Conservation (phyloP, 53 echinoderm and acorn worm genomes). For the Antedon mediterranea region DNA sequence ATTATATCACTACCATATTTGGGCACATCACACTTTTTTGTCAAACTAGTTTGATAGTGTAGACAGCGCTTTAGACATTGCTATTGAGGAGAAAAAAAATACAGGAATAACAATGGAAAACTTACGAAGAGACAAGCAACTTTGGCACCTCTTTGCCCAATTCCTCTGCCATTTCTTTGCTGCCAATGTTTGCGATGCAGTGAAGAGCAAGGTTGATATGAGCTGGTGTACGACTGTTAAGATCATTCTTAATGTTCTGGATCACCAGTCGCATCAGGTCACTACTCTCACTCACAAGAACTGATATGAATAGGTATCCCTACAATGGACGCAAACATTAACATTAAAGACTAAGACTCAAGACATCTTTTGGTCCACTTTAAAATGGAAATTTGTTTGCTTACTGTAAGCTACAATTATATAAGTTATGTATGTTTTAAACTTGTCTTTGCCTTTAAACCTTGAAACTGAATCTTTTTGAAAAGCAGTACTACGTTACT, state of each 20-base stretch:
- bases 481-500: too few relatives aligned
- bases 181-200: conserved; percentile 98
- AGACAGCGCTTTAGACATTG: too few relatives aligned
- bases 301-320: conserved; percentile 97
- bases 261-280: conserved; percentile 79
- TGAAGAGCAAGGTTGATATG: conserved; percentile 91
- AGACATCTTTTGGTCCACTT: too few relatives aligned
- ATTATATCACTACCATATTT: too few relatives aligned
- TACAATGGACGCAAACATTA: conserved; percentile 7
- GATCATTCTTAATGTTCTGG: conserved; percentile 88
- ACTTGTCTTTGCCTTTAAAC: too few relatives aligned
- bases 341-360: not conserved
- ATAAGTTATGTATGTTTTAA: too few relatives aligned
- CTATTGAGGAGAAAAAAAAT: too few relatives aligned
- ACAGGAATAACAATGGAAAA: conserved; percentile 1
- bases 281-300: conserved; percentile 77
- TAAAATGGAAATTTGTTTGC: too few relatives aligned
- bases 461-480: too few relatives aligned
- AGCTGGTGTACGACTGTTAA: conserved; percentile 48
- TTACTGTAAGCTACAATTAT: too few relatives aligned
- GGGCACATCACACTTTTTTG: too few relatives aligned
- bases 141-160: conserved; percentile 81
- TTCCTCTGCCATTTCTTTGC: conserved; percentile 84
- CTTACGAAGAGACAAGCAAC: conserved; percentile 78
- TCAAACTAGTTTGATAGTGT: too few relatives aligned